Evolutionary conservation across 2,113 vertebrate species (phyloP).

Genomic region (Orycteropus afer): DNA sequence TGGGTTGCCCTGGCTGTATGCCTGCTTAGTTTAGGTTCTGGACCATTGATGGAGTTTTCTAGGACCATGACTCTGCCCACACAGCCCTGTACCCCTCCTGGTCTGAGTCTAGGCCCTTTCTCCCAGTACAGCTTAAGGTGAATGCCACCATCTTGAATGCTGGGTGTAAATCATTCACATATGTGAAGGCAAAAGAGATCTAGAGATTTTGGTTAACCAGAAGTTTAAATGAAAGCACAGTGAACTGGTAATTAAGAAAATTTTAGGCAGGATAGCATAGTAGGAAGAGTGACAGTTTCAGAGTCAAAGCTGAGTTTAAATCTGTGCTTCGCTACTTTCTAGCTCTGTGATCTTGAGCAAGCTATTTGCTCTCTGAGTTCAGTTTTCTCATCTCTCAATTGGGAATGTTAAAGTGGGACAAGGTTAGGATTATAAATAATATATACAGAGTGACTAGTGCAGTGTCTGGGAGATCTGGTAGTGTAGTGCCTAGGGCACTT

Average conservation of each 20-base stretch:
- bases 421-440: not conserved
- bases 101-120: not conserved
- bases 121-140: not conserved
- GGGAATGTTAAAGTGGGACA: not conserved
- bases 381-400: constrained; percentile 16
- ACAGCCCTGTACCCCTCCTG: not conserved
- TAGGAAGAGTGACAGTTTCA: not conserved
- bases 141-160: not conserved
- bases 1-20: not conserved
- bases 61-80: not conserved
- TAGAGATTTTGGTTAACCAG: not conserved
- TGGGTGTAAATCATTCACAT: not conserved
- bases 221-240: not conserved
- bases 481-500: no score
- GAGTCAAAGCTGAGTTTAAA: not conserved
- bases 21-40: not conserved
- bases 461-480: no score
- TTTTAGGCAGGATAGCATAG: no score
- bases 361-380: not conserved
- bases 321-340: not conserved
- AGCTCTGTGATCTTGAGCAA: not conserved
- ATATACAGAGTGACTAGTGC: not conserved
- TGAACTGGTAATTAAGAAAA: not conserved
- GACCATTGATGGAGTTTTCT: not conserved
- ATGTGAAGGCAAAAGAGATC: not conserved